phyloP scores from a whole-genome alignment of 1,140 invertebrate species.

The Bombyx mandarina region DNA sequence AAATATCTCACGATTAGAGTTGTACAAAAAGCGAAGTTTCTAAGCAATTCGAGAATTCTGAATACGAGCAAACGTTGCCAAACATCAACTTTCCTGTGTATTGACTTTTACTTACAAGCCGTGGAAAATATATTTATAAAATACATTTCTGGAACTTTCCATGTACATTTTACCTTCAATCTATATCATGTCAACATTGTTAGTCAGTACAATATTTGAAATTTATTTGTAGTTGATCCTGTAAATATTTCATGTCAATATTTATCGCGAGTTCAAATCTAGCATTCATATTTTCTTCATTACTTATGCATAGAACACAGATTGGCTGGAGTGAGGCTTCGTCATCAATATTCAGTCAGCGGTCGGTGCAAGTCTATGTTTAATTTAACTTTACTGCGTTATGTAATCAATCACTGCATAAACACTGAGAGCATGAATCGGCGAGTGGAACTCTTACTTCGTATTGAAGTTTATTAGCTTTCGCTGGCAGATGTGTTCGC shows the following conservation, averaged over 20 bases:
- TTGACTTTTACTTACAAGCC: no score
- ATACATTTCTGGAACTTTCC: background rate
- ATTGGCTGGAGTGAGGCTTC: constrained; percentile 47
- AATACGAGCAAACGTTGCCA: no score
- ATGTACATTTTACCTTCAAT: background rate
- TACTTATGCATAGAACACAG: constrained; percentile 65
- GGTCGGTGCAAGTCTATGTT: constrained; percentile 29
- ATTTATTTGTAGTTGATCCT: constrained; percentile 14
- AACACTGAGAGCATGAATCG: background rate
- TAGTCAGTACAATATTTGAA: constrained; percentile 11
- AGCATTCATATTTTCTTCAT: constrained; percentile 51
- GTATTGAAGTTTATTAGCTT: background rate
- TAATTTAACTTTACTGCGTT: constrained; percentile 30
- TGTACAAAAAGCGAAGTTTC: no score
- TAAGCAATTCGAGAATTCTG: no score
- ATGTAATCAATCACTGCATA: constrained; percentile 2
- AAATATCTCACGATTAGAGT: no score
- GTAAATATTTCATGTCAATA: constrained; percentile 31
- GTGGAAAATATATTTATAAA: no score
- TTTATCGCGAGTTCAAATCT: constrained; percentile 46
- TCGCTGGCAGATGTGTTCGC: no score
- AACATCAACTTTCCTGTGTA: no score
- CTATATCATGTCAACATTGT: constrained; percentile 8
- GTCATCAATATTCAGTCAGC: constrained; percentile 60
- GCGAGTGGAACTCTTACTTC: background rate